A percentile compares a stretch with the other conserved stretches of the same genome.
These are phyloP conservation scores for Ennomos quercinarius DNA, from an alignment of 2,888 invertebrate species.

Conservation along the genomic window DNA sequence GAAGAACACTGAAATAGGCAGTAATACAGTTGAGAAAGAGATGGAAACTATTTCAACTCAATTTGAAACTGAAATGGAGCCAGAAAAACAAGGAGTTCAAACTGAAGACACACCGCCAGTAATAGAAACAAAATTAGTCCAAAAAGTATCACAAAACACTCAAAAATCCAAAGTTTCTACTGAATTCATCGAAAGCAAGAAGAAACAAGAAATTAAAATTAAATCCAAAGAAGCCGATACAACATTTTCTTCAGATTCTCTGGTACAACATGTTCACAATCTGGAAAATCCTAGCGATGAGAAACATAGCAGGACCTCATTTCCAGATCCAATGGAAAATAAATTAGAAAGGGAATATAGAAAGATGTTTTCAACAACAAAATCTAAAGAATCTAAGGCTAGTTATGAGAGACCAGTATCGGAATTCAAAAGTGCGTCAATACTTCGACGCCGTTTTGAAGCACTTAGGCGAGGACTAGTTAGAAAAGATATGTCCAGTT, in stretches of 20 bases:
- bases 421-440: conserved; percentile 60
- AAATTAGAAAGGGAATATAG: conserved; percentile 69
- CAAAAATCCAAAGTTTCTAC: conserved; percentile 34
- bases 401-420: conserved; percentile 46
- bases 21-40: conserved; percentile 46
- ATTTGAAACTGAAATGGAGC: conserved; percentile 42
- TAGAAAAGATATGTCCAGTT: conserved; percentile 54
- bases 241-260: conserved; percentile 65
- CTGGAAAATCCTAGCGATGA: conserved; percentile 63
- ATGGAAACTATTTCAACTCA: conserved; percentile 52
- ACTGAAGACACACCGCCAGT: conserved; percentile 5
- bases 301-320: conserved; percentile 48
- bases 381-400: conserved; percentile 51
- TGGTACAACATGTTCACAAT: conserved; percentile 69
- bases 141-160: conserved; percentile 34
- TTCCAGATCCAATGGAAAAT: conserved; percentile 65
- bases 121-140: conserved; percentile 29
- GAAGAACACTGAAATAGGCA: conserved; percentile 53
- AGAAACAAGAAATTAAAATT: conserved; percentile 23
- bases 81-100: conserved; percentile 1
- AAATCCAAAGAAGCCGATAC: conserved; percentile 41
- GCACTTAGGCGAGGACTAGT: conserved; percentile 59
- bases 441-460: conserved; percentile 65
- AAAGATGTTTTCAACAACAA: conserved; percentile 58
- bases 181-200: conserved; percentile 23